Evolutionary conservation across 2,888 invertebrate genomes (phyloP), one percentile per base, ranked within the genome.

Genomic region (Vanessa cardui): DNA sequence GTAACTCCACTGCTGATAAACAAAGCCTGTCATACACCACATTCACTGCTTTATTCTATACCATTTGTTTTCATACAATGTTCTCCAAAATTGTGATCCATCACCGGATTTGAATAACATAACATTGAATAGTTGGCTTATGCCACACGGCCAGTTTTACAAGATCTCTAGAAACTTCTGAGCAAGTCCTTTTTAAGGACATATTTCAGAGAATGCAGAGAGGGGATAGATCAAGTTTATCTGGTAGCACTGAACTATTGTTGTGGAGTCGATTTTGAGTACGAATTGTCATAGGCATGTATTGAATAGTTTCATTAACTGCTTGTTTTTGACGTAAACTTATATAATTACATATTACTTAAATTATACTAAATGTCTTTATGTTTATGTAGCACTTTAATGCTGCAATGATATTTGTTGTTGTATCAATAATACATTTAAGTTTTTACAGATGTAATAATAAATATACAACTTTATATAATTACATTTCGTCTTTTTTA

Each of bases 71-170:
- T 80, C 85, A 83, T 84, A 86, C 85, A 89, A 87, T 87, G 85
- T 88, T 87, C 85, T 85, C 88, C 84, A 85, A 85, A 89, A 88
- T 88, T 87, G 85, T 88, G 87, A 89, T 89, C 89, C 88, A 89
- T 89, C 89, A 88, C 81, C 71, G 72, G 81, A 80, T 82, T 86
- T 89, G 87, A 88, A 89, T 89, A 88, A 88, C 86, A 87, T 82
- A 83, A 81, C 82, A 78, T 80, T 89, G 87, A 88, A 89, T 89
- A 88, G 88, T 86, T 87, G 85, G 86, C 82, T 85, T 85, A 83
- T 82, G 81, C 79, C 75, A 77, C 73, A 76, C 78, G 79, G 72
- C 89, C 86, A 87, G 77, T 68, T 68, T 72, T 70, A 60, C 33
- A 62, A 74, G 85, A 82, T 65, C 87, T 75, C 77, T 76, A 73